A percentile compares a stretch with the other conserved stretches of the same genome.
Evolutionary conservation across 1,140 invertebrate species (phyloP).

Genomic region (Calliopsis andreniformis): DNA sequence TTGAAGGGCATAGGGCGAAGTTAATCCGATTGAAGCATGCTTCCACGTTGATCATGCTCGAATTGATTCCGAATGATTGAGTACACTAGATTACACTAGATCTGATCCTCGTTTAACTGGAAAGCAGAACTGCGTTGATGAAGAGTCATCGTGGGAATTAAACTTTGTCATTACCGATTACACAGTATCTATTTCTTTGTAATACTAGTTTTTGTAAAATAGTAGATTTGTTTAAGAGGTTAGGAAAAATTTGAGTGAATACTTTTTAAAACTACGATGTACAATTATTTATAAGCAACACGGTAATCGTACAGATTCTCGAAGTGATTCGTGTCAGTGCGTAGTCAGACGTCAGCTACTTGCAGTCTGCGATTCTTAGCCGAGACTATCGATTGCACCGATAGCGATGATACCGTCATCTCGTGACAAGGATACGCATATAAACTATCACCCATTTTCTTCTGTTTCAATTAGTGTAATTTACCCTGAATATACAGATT

Average conservation of each 20-base stretch:
- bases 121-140: slow-evolving; percentile 27
- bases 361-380: background rate
- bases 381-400: slow-evolving; percentile 19
- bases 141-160: slow-evolving; percentile 4
- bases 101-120: slow-evolving; percentile 16
- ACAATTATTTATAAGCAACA: no score
- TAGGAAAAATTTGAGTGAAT: no score
- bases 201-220: background rate
- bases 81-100: slow-evolving; percentile 6
- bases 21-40: slow-evolving; percentile 17
- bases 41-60: slow-evolving; percentile 2
- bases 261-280: no score
- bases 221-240: no score
- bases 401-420: slow-evolving; percentile 13
- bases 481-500: background rate
- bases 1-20: background rate
- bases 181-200: slow-evolving; percentile 29
- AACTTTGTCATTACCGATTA: slow-evolving; percentile 35
- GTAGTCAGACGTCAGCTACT: slow-evolving; percentile 11
- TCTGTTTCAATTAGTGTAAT: background rate
- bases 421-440: slow-evolving; percentile 2
- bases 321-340: slow-evolving; percentile 30
- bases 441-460: background rate
- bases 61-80: slow-evolving; percentile 22
- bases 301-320: background rate